Evolutionary conservation across 1,140 invertebrate species (phyloP), one percentile per base, ranked within the genome.

Genomic region (Eurosta solidaginis): DNA sequence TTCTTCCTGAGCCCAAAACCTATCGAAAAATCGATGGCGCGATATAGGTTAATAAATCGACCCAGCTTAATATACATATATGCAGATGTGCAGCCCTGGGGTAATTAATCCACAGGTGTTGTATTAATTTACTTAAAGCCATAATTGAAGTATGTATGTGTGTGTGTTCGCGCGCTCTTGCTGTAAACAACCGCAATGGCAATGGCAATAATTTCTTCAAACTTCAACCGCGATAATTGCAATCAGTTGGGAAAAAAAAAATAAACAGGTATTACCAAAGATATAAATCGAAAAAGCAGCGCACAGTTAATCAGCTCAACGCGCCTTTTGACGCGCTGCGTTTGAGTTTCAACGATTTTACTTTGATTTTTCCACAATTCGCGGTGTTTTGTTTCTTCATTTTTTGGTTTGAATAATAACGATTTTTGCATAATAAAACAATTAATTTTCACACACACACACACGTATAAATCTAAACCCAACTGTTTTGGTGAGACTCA

Each of bases 401-500:
- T 52, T 52, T 52, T 22, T 22, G 2, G 40, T 44, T 47, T 27
- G 40, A 74, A 74, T 22, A 44, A 25, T 44, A 74, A 22, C 44
- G 33, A 68, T 68, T 74, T n/a, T 74, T 74, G 73, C 73, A 74
- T 74, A 74, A 74, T 74, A 74, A 74, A 74, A 74, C 73, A 74
- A 74, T 74, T 74, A 74, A 47, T 74, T 74, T 74, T 33, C 40
- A 74, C 59, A 68, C 29, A 52, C 22, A 22, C 9, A 50, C 49
- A 63, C 29, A 68, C 29, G 4, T 2, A 20, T n/a, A 36, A 17
- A 68, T 6, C 17, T 1, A 59, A n/a, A n/a, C n/a, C n/a, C n/a
- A n/a, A n/a, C n/a, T n/a, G n/a, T 36, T 59, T n/a, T 25, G 6
- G 12, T 7, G 29, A 59, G 29, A 33, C 33, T n/a, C 25, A 68